Conservation (phyloP, 2,113 vertebrate species). For the Poicephalus meyeri region DNA sequence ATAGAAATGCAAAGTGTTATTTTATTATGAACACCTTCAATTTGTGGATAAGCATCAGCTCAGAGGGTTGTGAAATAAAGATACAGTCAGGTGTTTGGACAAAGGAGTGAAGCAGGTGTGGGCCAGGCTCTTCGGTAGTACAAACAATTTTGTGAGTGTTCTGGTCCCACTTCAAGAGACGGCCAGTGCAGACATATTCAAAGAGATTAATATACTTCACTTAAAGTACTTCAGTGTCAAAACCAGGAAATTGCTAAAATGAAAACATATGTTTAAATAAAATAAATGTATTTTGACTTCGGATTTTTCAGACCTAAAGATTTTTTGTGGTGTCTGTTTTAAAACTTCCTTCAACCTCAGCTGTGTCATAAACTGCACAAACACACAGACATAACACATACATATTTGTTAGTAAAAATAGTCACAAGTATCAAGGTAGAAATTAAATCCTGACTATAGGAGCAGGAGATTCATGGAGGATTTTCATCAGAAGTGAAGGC, state of each 20-base stretch:
- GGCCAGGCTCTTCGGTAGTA: background rate
- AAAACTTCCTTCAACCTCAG: background rate
- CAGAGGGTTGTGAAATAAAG: background rate
- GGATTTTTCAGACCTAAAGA: background rate
- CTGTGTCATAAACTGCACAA: background rate
- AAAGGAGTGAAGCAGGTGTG: background rate
- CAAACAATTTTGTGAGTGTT: background rate
- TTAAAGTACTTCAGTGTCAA: background rate
- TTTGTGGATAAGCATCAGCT: background rate
- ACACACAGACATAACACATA: background rate
- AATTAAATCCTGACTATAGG: background rate
- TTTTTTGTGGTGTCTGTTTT: background rate
- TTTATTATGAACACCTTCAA: background rate
- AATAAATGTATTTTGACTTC: background rate
- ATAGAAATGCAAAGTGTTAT: background rate
- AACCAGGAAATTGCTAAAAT: background rate
- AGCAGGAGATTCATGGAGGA: background rate
- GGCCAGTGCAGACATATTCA: background rate
- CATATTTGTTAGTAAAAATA: background rate
- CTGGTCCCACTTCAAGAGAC: background rate
- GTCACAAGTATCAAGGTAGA: background rate
- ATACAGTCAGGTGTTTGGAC: background rate
- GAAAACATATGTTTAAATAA: background rate
- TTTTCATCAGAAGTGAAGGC: background rate
- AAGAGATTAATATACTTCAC: background rate